Conservation (phyloP, 35 echinoderm and acorn worm species). For the Ophioderma brevispina region DNA sequence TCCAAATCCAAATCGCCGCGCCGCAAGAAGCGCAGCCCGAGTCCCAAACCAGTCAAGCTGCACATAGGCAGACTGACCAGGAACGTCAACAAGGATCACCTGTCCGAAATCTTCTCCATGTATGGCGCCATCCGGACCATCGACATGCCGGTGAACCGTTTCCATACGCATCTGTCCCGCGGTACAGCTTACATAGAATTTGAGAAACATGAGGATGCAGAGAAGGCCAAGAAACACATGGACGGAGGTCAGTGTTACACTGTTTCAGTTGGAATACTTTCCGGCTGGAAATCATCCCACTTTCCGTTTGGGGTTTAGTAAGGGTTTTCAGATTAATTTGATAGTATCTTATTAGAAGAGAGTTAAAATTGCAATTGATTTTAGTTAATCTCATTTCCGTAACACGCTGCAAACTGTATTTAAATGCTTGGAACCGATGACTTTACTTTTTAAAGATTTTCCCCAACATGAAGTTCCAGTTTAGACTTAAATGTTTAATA, state of each 20-base stretch:
- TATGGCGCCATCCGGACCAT: conserved; percentile 82
- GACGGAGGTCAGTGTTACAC: conserved; percentile 96
- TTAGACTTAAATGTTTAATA: too few relatives aligned
- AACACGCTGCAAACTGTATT: too few relatives aligned
- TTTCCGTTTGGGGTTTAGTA: too few relatives aligned
- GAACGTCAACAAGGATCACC: conserved; percentile 95
- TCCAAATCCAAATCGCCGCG: conserved; percentile 82
- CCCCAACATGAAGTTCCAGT: too few relatives aligned
- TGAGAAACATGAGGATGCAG: conserved; percentile 81
- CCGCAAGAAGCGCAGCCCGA: conserved; percentile 71
- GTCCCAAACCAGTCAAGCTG: conserved; percentile 81
- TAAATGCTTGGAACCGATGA: too few relatives aligned
- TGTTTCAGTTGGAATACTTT: too few relatives aligned
- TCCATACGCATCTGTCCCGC: conserved; percentile 68
- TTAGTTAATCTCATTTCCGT: too few relatives aligned
- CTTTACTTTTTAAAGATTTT: too few relatives aligned
- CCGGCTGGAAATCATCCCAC: too few relatives aligned
- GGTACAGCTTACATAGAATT: conserved; percentile 94
- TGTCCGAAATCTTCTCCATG: conserved; percentile 92
- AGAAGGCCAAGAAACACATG: conserved; percentile 95
- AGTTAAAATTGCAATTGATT: too few relatives aligned
- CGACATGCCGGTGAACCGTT: conserved; percentile 74
- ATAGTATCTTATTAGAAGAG: too few relatives aligned
- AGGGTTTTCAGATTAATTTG: too few relatives aligned
- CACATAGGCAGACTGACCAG: conserved; percentile 80